These are phyloP conservation scores for Rhynchotus rufescens DNA, from an alignment of 2,797 vertebrate species.

Conservation along the genomic window DNA sequence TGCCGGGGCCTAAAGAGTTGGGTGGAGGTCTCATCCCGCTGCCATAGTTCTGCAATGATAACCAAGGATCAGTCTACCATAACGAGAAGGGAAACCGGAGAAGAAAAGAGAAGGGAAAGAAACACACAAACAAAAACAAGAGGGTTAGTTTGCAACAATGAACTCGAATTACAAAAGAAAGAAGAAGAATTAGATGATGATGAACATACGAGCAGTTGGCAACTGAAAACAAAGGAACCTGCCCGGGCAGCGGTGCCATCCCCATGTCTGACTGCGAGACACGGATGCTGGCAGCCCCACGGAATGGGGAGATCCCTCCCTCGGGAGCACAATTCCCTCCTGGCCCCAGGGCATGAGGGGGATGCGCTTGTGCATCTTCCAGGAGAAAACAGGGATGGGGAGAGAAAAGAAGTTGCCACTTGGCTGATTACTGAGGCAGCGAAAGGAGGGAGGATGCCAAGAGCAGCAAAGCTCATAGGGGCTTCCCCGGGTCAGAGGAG, in stretches of 20 bases:
- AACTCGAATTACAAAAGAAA: not conserved
- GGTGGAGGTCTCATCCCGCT: constrained; percentile 99
- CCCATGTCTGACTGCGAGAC: not conserved
- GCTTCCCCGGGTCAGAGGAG: not conserved
- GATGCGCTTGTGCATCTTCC: not conserved
- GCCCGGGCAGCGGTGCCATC: not conserved
- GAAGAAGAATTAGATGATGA: not conserved
- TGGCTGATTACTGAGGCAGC: not conserved
- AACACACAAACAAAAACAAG: constrained; percentile 68
- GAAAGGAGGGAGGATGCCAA: not conserved
- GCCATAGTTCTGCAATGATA: constrained; percentile 93
- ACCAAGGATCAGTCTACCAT: constrained; percentile 84
- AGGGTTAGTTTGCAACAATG: constrained; percentile 66
- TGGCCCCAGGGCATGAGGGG: not conserved
- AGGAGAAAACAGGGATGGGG: not conserved
- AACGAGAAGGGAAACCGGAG: constrained; percentile 72
- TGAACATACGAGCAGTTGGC: not conserved
- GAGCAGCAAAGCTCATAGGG: not conserved
- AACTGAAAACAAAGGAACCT: not conserved
- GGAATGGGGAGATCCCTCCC: not conserved
- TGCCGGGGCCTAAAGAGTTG: constrained; percentile 95
- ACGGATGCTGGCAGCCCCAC: not conserved
- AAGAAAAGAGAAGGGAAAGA: constrained; percentile 35
- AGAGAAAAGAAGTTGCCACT: not conserved
- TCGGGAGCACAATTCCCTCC: not conserved